phyloP scores from a whole-genome alignment of 1,140 invertebrate genomes.

The Pogonognathellus flavescens region DNA sequence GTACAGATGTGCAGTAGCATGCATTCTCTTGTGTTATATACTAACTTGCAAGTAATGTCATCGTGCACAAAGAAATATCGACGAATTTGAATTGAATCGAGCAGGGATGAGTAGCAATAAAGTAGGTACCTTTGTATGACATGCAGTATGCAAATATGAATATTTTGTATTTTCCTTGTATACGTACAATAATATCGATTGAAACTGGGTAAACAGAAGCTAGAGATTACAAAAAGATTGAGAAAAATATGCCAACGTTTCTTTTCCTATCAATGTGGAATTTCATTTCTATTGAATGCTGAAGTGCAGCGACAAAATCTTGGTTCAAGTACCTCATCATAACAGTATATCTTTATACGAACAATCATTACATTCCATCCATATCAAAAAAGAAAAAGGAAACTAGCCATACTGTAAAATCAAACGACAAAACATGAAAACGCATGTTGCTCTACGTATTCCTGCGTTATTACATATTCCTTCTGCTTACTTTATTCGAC shows the following conservation, averaged over 20 bases:
- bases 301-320: constrained; percentile 35
- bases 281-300: constrained; percentile 39
- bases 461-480: too few relatives aligned
- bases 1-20: constrained; percentile 33
- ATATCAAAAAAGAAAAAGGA: neutral
- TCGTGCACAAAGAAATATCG: constrained; percentile 3
- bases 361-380: neutral
- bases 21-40: constrained; percentile 16
- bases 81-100: neutral
- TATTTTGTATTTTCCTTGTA: neutral
- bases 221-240: neutral
- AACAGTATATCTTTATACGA: neutral
- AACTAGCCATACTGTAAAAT: too few relatives aligned
- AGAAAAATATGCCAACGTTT: neutral
- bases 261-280: neutral
- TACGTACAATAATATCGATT: neutral
- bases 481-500: too few relatives aligned
- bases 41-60: constrained; percentile 3
- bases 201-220: neutral
- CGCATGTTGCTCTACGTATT: too few relatives aligned
- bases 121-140: neutral
- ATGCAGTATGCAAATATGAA: constrained; percentile 12
- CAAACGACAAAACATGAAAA: too few relatives aligned
- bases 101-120: neutral
- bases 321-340: constrained; percentile 12